A percentile compares a stretch with the other conserved stretches of the same genome.
Evolutionary conservation across 1,140 invertebrate species (phyloP).

Genomic region (Megathymus violae): DNA sequence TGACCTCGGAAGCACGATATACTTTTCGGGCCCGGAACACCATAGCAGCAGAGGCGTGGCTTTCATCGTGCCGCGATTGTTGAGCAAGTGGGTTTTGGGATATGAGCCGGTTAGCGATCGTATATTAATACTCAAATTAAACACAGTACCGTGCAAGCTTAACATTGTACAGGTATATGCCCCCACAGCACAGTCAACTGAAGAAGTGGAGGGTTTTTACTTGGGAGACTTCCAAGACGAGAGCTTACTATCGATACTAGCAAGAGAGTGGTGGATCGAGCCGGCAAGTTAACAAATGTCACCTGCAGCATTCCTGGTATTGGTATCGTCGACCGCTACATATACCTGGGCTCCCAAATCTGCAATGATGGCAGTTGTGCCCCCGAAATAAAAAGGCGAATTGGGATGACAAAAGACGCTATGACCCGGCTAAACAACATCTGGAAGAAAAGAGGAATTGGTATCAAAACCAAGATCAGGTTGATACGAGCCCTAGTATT

Average conservation of each 20-base stretch:
- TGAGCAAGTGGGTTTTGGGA: constrained; percentile 12
- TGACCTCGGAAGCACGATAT: constrained; percentile 20
- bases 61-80: not conserved
- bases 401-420: no score
- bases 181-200: constrained; percentile 22
- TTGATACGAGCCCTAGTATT: no score
- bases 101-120: constrained; percentile 38
- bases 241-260: constrained; percentile 36
- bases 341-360: no score
- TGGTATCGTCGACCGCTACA: no score
- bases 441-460: no score
- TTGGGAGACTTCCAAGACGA: constrained; percentile 6
- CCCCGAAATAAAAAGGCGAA: no score
- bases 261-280: no score
- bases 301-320: no score
- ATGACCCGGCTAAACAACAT: no score
- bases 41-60: constrained; percentile 20
- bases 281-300: no score
- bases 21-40: constrained; percentile 33
- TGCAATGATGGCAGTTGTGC: no score
- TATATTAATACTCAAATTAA: constrained; percentile 37
- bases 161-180: constrained; percentile 42
- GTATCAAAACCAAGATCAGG: no score
- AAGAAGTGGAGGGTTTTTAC: constrained; percentile 1
- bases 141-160: constrained; percentile 23